Conservation (phyloP, 2,113 vertebrate genomes). For the Neodon shergylaensis region DNA sequence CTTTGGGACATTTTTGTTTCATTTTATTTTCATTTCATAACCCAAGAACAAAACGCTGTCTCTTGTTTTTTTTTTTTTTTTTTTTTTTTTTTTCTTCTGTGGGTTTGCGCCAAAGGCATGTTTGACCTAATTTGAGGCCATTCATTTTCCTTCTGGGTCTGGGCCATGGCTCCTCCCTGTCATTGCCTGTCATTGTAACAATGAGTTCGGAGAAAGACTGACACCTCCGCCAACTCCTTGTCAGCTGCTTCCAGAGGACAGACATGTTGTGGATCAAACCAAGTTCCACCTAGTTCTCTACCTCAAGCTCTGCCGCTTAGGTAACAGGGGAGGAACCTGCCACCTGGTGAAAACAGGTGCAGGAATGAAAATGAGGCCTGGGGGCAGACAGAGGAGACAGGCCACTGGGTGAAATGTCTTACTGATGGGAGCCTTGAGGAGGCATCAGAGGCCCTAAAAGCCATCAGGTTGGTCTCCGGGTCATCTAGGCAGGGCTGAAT, state of each 20-base stretch:
- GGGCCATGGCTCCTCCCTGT: conserved; percentile 37
- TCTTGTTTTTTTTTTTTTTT: background rate
- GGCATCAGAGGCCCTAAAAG: background rate
- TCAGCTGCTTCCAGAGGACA: conserved; percentile 20
- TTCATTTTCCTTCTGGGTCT: conserved; percentile 69
- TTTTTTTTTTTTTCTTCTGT: conserved; percentile 6
- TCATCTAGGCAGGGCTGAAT: background rate
- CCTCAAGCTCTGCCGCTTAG: background rate
- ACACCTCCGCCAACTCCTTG: background rate
- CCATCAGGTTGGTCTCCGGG: background rate
- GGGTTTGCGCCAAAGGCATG: conserved; percentile 59
- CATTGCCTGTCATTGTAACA: background rate
- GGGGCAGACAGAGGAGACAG: background rate
- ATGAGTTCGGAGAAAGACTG: conserved; percentile 3
- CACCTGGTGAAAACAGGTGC: background rate
- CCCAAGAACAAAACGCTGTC: conserved; percentile 39
- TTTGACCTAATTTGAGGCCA: conserved; percentile 75
- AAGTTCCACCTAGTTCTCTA: background rate
- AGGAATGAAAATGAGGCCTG: background rate
- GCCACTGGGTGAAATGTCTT: background rate
- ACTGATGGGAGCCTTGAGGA: background rate
- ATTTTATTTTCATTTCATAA: conserved; percentile 59
- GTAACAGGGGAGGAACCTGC: background rate
- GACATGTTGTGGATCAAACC: background rate
- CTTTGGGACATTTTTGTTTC: conserved; percentile 37